Percentiles rank a stretch among this genome's conserved stretches.
phyloP scores from a whole-genome alignment of 2,888 invertebrate species.

The Caenorhabditis drosophilae region DNA sequence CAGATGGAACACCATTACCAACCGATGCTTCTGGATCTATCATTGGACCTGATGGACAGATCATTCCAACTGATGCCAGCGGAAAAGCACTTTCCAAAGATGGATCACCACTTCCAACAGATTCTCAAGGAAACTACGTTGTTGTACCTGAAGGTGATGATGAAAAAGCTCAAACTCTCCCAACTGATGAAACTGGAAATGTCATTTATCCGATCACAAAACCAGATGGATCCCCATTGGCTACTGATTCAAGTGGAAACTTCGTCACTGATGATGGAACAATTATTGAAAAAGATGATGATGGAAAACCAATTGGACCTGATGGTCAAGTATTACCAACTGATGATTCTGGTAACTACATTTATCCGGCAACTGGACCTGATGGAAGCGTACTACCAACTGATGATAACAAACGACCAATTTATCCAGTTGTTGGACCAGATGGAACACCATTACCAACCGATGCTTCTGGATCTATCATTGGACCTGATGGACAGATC shows the following conservation, averaged over 20 bases:
- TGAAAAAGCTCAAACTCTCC: conserved; percentile 4
- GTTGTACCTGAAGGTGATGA: conserved; percentile 12
- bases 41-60: conserved; percentile 42
- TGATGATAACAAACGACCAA: conserved; percentile 6
- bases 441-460: conserved; percentile 34
- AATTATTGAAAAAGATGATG: conserved; percentile 12
- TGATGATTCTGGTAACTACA: conserved; percentile 17
- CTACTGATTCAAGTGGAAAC: conserved; percentile 17
- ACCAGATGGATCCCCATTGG: conserved; percentile 10
- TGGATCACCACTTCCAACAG: conserved; percentile 28
- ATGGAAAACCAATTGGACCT: conserved; percentile 29
- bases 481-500: conserved; percentile 23
- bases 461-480: conserved; percentile 11
- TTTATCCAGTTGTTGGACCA: conserved; percentile 26
- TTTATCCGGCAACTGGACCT: conserved; percentile 30
- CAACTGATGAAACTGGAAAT: conserved; percentile 24
- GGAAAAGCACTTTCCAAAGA: conserved; percentile 16
- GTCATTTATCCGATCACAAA: conserved; percentile 15
- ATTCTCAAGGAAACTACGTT: conserved; percentile 33
- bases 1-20: conserved; percentile 35
- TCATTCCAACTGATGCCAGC: conserved; percentile 41
- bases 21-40: conserved; percentile 40
- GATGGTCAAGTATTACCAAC: conserved; percentile 31
- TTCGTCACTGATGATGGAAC: conserved; percentile 18
- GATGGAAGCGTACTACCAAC: conserved; percentile 21